These are phyloP conservation scores for Pseudococcus viburni DNA, from an alignment of 2,888 invertebrate species.

Conservation along the genomic window DNA sequence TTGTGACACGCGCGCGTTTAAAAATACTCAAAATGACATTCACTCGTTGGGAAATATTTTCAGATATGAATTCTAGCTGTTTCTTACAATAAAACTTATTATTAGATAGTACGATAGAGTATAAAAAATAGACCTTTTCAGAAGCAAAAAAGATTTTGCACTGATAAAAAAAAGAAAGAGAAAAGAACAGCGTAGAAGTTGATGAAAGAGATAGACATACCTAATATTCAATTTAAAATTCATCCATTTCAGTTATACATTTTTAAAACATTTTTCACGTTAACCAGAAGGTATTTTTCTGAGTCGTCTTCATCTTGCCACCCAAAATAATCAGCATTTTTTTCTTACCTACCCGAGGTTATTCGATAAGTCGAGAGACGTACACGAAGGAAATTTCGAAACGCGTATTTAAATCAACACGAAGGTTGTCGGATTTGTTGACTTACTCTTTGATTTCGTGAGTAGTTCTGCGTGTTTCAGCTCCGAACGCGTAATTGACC, in stretches of 20 bases:
- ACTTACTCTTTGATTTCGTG: constrained; percentile 36
- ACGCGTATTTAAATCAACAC: constrained; percentile 25
- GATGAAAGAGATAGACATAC: constrained; percentile 35
- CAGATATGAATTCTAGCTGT: background rate
- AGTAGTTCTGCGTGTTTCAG: constrained; percentile 7
- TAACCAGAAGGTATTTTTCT: background rate
- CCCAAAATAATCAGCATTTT: background rate
- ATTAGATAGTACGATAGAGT: background rate
- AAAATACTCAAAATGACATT: too few species aligned
- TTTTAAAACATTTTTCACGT: constrained; percentile 21
- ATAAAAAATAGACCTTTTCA: background rate
- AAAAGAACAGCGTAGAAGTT: background rate
- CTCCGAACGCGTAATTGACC: background rate
- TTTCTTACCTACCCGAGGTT: background rate
- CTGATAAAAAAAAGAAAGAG: background rate
- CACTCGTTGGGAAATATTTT: background rate
- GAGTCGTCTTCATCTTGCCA: background rate
- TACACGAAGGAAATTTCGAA: background rate
- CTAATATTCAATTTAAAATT: constrained; percentile 32
- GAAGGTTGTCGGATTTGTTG: background rate
- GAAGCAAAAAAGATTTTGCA: background rate
- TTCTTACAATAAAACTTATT: background rate
- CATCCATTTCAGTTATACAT: constrained; percentile 9
- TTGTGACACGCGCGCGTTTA: too few species aligned
- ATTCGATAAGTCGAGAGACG: background rate